Evolutionary conservation across 2,888 invertebrate species (phyloP).

Genomic region (Congeria kusceri): DNA sequence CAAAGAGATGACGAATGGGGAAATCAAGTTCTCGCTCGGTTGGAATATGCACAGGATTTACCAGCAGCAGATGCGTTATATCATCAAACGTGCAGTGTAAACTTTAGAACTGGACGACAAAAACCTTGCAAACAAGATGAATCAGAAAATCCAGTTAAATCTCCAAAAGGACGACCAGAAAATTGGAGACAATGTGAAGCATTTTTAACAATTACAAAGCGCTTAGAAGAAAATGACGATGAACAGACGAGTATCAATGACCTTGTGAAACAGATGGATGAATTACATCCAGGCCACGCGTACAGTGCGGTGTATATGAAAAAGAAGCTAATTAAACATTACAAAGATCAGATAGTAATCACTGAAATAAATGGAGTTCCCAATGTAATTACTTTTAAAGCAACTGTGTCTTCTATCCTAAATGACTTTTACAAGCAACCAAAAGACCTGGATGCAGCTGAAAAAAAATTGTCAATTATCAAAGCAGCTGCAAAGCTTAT

Average conservation of each 20-base stretch:
- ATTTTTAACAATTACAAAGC: constrained; percentile 29
- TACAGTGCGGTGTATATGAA: constrained; percentile 48
- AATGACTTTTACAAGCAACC: constrained; percentile 39
- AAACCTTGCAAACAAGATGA: constrained; percentile 2
- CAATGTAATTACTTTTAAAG: constrained; percentile 59
- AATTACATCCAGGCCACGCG: constrained; percentile 28
- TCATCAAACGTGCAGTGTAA: constrained; percentile 61
- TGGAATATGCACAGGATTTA: constrained; percentile 51
- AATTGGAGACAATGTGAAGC: constrained; percentile 10
- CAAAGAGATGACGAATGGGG: constrained; percentile 40
- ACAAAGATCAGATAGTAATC: constrained; percentile 58
- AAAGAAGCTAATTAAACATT: constrained; percentile 50
- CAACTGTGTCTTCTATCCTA: constrained; percentile 45
- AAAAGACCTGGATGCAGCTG: constrained; percentile 19
- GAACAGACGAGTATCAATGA: constrained; percentile 46
- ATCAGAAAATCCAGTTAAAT: neutral
- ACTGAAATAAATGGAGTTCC: constrained; percentile 50
- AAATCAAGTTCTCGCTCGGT: constrained; percentile 24
- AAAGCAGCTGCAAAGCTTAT: constrained; percentile 66
- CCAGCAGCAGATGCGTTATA: constrained; percentile 64
- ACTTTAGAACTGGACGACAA: constrained; percentile 47
- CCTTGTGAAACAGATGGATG: constrained; percentile 43
- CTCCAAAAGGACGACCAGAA: neutral
- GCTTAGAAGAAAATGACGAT: constrained; percentile 42
- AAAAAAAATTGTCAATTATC: constrained; percentile 53